phyloP scores from a whole-genome alignment of 2,113 vertebrate species.

The Grammomys dolichurus region DNA sequence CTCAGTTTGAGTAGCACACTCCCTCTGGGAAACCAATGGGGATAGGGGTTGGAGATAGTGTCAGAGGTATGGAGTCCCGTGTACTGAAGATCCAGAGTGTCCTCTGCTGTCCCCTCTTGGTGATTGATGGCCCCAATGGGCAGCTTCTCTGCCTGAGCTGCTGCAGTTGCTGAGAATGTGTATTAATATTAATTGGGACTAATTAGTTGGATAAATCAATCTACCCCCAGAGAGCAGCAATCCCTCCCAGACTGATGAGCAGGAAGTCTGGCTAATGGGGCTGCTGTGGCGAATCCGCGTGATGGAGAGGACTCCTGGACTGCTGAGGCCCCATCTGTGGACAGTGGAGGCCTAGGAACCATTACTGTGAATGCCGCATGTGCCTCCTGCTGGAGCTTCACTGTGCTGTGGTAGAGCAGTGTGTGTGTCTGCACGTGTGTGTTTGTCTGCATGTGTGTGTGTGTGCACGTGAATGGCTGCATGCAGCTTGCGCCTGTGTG shows the following conservation, averaged over 20 bases:
- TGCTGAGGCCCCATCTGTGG: background rate
- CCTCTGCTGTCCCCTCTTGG: slow-evolving; percentile 66
- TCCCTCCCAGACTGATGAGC: slow-evolving; percentile 70
- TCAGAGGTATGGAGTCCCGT: background rate
- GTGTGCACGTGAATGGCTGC: background rate
- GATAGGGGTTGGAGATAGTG: background rate
- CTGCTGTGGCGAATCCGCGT: slow-evolving; percentile 3
- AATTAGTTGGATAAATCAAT: slow-evolving; percentile 86
- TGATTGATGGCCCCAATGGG: slow-evolving; percentile 77
- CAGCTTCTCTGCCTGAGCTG: slow-evolving; percentile 69
- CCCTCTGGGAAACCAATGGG: background rate
- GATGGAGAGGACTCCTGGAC: slow-evolving; percentile 35
- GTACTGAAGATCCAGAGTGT: slow-evolving; percentile 63
- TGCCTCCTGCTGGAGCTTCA: background rate
- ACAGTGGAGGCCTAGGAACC: background rate
- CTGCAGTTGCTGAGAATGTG: slow-evolving; percentile 71
- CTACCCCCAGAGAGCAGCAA: slow-evolving; percentile 77
- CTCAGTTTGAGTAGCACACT: background rate
- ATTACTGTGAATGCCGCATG: background rate
- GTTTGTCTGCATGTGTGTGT: background rate
- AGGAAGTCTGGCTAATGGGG: slow-evolving; percentile 70
- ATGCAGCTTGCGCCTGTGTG: background rate
- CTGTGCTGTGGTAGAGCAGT: background rate
- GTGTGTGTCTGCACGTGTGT: background rate
- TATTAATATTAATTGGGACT: slow-evolving; percentile 85